Evolutionary conservation across 1,140 invertebrate genomes (phyloP).

Genomic region (Pygmarrhopalites habei): DNA sequence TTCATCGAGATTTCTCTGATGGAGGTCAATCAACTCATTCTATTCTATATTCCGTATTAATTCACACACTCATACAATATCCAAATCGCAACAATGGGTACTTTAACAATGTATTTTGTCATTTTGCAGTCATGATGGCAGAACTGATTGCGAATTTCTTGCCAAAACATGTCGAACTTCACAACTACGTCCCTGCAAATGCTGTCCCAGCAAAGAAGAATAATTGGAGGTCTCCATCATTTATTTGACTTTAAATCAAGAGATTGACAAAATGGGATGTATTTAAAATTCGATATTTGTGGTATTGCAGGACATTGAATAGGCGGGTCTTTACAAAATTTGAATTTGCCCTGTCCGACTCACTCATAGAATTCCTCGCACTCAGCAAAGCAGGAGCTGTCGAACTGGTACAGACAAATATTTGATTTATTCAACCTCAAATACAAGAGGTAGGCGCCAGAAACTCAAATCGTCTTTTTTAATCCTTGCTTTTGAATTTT

Average conservation of each 20-base stretch:
- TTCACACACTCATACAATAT: too few relatives aligned
- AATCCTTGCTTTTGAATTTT: too few relatives aligned
- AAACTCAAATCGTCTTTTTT: too few relatives aligned
- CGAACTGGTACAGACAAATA: constrained; percentile 20
- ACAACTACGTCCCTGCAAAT: constrained; percentile 22
- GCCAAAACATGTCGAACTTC: constrained; percentile 24
- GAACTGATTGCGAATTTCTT: constrained; percentile 27
- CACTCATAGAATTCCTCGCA: constrained; percentile 14
- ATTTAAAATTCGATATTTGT: too few relatives aligned
- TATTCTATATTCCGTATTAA: neutral
- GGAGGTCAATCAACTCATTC: neutral
- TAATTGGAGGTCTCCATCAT: too few relatives aligned
- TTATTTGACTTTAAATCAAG: too few relatives aligned
- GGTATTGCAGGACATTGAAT: constrained; percentile 21
- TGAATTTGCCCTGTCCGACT: constrained; percentile 13
- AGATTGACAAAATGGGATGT: too few relatives aligned
- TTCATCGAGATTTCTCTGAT: constrained; percentile 7
- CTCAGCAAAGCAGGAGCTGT: constrained; percentile 16
- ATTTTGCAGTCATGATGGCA: constrained; percentile 24
- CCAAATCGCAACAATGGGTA: too few relatives aligned
- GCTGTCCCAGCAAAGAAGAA: constrained; percentile 13
- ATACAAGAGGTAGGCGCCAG: too few relatives aligned
- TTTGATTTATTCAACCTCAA: too few relatives aligned
- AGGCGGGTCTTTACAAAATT: constrained; percentile 26
- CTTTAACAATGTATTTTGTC: constrained; percentile 6